Evolutionary conservation across 2,797 vertebrate genomes (phyloP), one percentile per base, ranked within the genome.

Genomic region (Sebastes taczanowskii): DNA sequence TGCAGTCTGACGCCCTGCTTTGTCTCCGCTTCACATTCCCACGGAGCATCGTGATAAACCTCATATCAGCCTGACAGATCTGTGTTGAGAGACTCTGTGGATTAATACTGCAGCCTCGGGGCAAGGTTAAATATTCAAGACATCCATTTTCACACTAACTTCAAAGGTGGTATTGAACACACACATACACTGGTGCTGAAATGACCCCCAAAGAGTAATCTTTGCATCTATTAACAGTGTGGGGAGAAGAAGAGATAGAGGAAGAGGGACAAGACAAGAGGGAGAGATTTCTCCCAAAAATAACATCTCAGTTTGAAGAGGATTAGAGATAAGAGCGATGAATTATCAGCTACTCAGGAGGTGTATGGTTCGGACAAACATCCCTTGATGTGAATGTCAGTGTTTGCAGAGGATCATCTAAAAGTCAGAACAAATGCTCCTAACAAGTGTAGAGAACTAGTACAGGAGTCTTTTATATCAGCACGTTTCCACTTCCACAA

Each of bases 41-140:
- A 62, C 4, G 25, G 27, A 65, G 59, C 20, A 1, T 59, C 53
- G 2, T 10, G 46, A 81, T 76, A 10, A 79, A 76, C 10, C 61
- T 27, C 55, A 71, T 25, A 74, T 80, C 82, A 49, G 42, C 34
- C 66, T 65, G 56, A 78, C 71, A 69, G 76, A 83, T 78, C 83
- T 49, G 63, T 42, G 77, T 34, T 79, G 23, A 23, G 35, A 80
- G 75, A 77, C 69, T 52, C 60, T 34, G 49, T 64, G 80, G 78
- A 88, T 83, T 89, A 83, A 87, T 77, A 71, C 77, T 16, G 52
- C 62, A 69, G 86, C 90, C 82, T 61, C 10, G 1, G 64, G 91
- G 56, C 30, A 11, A 79, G 77, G 79, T 91, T 85, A 89, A 92
- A 92, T 88, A 92, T 91, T 86, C 83, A 91, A 84, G 30, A 87